Conservation (phyloP, 1,140 invertebrate genomes). For the Drosophila littoralis region DNA sequence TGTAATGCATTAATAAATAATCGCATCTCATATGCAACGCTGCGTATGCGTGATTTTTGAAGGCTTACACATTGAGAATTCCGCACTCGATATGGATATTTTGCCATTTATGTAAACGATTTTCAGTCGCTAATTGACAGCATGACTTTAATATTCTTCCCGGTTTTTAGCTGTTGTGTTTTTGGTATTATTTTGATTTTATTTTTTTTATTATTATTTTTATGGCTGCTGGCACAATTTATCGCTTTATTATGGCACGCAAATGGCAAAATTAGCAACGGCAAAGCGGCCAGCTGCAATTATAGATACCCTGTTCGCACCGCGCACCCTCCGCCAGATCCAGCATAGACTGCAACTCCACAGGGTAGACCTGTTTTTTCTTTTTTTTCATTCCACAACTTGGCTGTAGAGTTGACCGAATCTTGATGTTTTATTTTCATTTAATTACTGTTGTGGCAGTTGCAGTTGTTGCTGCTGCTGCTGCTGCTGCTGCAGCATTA, state of each 20-base stretch:
- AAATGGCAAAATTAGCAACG: conserved; percentile 75
- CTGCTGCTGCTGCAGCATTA: conserved; percentile 59
- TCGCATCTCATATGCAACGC: conserved; percentile 41
- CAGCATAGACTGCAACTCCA: conserved; percentile 15
- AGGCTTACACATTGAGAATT: not conserved
- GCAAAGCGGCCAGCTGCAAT: conserved; percentile 52
- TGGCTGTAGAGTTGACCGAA: conserved; percentile 64
- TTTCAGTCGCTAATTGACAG: conserved; percentile 34
- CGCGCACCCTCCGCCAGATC: not conserved
- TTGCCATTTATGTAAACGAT: conserved; percentile 4
- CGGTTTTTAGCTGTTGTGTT: conserved; percentile 9
- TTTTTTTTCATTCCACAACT: conserved; percentile 17
- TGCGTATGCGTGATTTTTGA: conserved; percentile 38
- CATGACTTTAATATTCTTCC: conserved; percentile 44
- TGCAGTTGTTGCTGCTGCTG: conserved; percentile 10
- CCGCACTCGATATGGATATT: conserved; percentile 2
- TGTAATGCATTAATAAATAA: conserved; percentile 19
- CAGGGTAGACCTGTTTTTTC: conserved; percentile 65
- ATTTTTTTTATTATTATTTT: conserved; percentile 6
- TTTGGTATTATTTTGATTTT: conserved; percentile 15
- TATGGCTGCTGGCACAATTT: conserved; percentile 55
- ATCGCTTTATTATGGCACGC: conserved; percentile 72
- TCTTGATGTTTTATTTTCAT: conserved; percentile 79
- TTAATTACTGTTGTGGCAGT: conserved; percentile 65
- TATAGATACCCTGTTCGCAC: conserved; percentile 29